phyloP scores from a whole-genome alignment of 2,888 invertebrate species.

The Pheosia gnoma region DNA sequence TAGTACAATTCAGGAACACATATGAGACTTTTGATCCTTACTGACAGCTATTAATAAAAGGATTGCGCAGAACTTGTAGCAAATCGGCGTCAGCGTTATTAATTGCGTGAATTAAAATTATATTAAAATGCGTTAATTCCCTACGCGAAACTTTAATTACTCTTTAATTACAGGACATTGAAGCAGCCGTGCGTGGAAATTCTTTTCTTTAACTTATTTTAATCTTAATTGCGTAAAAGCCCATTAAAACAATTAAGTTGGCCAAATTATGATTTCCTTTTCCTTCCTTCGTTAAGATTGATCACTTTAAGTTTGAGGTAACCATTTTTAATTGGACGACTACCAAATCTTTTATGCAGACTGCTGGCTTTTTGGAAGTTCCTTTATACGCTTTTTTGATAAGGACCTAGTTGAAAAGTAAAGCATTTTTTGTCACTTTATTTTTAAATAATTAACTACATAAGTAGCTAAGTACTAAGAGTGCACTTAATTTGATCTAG shows the following conservation, averaged over 20 bases:
- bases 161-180: slow-evolving; percentile 27
- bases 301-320: slow-evolving; percentile 22
- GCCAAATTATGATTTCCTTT: slow-evolving; percentile 34
- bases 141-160: slow-evolving; percentile 25
- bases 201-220: slow-evolving; percentile 17
- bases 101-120: slow-evolving; percentile 13
- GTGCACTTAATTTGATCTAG: no score
- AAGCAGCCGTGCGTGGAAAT: slow-evolving; percentile 27
- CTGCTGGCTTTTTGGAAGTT: background rate
- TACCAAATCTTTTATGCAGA: background rate
- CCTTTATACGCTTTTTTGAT: no score
- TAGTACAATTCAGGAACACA: background rate
- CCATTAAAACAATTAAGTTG: slow-evolving; percentile 39
- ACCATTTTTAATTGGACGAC: slow-evolving; percentile 7
- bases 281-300: slow-evolving; percentile 29
- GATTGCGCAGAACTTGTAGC: background rate
- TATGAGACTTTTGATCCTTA: background rate
- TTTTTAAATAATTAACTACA: no score
- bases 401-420: background rate
- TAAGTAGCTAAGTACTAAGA: no score
- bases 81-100: background rate
- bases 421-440: background rate
- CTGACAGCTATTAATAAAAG: no score
- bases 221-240: slow-evolving; percentile 31
- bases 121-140: slow-evolving; percentile 22